A percentile compares a stretch with the other conserved stretches of the same genome.
Evolutionary conservation across 2,888 invertebrate genomes (phyloP).

Genomic region (Tachina grossa): DNA sequence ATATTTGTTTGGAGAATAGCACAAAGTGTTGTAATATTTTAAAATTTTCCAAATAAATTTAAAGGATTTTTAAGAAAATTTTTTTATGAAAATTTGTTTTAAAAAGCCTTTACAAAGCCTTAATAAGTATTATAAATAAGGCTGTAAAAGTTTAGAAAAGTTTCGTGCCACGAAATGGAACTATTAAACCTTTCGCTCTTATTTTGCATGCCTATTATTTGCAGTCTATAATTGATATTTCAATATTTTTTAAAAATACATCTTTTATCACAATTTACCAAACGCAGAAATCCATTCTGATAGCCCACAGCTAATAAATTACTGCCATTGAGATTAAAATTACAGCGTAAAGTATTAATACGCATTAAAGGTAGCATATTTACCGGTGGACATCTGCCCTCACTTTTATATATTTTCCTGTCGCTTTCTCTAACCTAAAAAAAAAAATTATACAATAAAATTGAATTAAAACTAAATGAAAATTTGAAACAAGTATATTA

Average conservation of each 20-base stretch:
- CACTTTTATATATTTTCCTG: constrained; percentile 62
- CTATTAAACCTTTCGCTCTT: too few relatives aligned
- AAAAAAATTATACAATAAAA: background rate
- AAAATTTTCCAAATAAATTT: too few relatives aligned
- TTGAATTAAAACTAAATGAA: background rate
- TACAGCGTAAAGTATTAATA: constrained; percentile 78
- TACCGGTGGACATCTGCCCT: constrained; percentile 72
- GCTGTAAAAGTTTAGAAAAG: too few relatives aligned
- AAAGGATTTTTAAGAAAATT: too few relatives aligned
- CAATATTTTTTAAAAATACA: background rate
- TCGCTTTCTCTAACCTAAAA: constrained; percentile 33
- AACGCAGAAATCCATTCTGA: constrained; percentile 80
- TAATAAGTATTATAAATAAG: too few relatives aligned
- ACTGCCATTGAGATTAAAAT: constrained; percentile 76
- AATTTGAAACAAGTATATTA: background rate
- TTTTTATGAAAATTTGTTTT: too few relatives aligned
- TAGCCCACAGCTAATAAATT: constrained; percentile 79
- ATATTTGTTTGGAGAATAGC: too few relatives aligned
- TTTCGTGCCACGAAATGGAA: too few relatives aligned
- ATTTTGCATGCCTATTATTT: background rate
- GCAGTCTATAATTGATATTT: background rate
- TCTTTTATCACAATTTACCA: constrained; percentile 73
- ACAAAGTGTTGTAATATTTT: too few relatives aligned
- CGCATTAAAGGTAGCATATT: constrained; percentile 75
- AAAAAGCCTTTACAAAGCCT: too few relatives aligned